Conservation (phyloP, 2,113 vertebrate genomes). For the Cebus imitator region DNA sequence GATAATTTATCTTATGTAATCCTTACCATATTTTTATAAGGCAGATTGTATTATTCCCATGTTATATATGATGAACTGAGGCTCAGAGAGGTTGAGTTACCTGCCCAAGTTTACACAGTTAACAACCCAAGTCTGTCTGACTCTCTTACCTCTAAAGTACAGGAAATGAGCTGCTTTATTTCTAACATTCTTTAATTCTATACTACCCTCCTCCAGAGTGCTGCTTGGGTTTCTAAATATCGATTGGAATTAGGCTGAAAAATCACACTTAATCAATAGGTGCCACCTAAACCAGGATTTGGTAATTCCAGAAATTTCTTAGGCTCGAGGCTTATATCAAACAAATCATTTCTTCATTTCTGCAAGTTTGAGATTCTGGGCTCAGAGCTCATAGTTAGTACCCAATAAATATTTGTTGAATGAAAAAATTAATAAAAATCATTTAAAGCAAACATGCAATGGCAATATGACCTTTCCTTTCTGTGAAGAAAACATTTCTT, state of each 20-base stretch:
- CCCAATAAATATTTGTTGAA: slow-evolving; percentile 36
- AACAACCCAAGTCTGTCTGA: neutral
- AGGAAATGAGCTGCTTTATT: neutral
- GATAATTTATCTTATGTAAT: slow-evolving; percentile 23
- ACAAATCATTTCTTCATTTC: neutral
- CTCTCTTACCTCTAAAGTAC: neutral
- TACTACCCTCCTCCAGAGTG: neutral
- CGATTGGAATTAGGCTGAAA: slow-evolving; percentile 8
- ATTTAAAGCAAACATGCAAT: neutral
- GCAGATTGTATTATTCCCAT: neutral
- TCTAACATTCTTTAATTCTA: neutral
- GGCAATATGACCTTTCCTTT: neutral
- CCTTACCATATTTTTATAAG: neutral
- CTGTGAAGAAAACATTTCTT: neutral
- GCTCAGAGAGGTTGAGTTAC: neutral
- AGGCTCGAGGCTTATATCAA: neutral
- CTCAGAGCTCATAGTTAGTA: neutral
- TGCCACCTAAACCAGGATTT: neutral
- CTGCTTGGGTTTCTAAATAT: neutral
- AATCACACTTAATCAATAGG: neutral
- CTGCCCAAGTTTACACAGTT: neutral
- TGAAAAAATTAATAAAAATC: slow-evolving; percentile 6
- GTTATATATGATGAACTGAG: neutral
- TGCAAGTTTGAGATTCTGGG: neutral
- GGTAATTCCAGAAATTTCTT: slow-evolving; percentile 18